phyloP scores from a whole-genome alignment of 2,113 vertebrate genomes.

The Alexandromys fortis region DNA sequence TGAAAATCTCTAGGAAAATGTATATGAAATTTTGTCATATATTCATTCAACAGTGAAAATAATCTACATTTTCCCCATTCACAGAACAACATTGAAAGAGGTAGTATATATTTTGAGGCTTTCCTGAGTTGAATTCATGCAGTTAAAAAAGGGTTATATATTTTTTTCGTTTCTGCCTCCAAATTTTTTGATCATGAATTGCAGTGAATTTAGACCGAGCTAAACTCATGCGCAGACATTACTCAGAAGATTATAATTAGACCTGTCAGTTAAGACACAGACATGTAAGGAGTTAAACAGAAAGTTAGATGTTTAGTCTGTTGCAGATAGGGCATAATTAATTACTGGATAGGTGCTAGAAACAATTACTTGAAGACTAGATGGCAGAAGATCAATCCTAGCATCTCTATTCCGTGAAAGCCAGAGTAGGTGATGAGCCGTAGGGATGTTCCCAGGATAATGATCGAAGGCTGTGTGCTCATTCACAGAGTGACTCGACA shows the following conservation, averaged over 20 bases:
- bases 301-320: background rate
- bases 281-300: background rate
- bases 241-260: background rate
- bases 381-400: background rate
- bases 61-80: background rate
- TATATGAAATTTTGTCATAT: background rate
- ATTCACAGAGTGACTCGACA: background rate
- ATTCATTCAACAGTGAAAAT: constrained; percentile 24
- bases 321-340: background rate
- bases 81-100: background rate
- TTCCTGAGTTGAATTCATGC: constrained; percentile 9
- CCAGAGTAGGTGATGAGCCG: background rate
- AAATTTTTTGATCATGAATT: constrained; percentile 19
- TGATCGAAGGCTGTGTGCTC: background rate
- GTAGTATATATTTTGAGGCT: background rate
- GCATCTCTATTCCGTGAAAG: background rate
- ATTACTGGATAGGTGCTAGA: background rate
- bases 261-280: background rate
- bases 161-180: constrained; percentile 19
- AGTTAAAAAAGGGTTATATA: background rate
- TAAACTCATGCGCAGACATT: background rate
- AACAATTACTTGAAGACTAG: background rate
- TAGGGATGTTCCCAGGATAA: background rate
- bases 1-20: constrained; percentile 25
- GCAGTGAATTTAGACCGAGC: background rate